phyloP scores from a whole-genome alignment of 1,140 invertebrate genomes.

The Tribolium madens region DNA sequence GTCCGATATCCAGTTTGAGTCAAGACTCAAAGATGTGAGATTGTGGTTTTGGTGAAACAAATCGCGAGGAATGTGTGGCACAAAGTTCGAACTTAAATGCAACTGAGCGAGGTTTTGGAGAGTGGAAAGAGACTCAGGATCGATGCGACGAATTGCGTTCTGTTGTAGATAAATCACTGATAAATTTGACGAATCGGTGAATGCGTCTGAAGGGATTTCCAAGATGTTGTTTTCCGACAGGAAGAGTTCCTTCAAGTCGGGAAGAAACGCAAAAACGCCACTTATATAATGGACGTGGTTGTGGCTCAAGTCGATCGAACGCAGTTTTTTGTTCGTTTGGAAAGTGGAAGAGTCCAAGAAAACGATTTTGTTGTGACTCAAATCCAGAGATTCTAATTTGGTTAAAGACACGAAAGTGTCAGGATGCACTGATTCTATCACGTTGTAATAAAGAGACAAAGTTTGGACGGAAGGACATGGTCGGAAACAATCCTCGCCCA shows the following conservation, averaged over 20 bases:
- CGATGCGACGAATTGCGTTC: constrained; percentile 84
- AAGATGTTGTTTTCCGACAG: constrained; percentile 92
- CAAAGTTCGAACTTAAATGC: constrained; percentile 88
- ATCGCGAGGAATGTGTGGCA: constrained; percentile 79
- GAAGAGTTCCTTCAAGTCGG: constrained; percentile 83
- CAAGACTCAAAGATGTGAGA: constrained; percentile 86
- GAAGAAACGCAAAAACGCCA: constrained; percentile 83
- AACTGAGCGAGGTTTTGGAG: constrained; percentile 83
- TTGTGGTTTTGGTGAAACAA: constrained; percentile 81
- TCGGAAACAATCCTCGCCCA: constrained; percentile 81
- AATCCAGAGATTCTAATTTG: constrained; percentile 85
- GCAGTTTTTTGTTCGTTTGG: constrained; percentile 78
- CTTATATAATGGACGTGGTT: constrained; percentile 89
- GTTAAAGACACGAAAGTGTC: constrained; percentile 80
- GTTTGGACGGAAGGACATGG: constrained; percentile 83
- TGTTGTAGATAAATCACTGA: constrained; percentile 88
- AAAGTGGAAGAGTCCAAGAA: constrained; percentile 80
- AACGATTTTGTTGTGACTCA: constrained; percentile 89
- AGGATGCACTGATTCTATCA: constrained; percentile 81
- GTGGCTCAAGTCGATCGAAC: constrained; percentile 87
- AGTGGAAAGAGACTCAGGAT: constrained; percentile 78
- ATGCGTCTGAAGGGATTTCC: constrained; percentile 84
- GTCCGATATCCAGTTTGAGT: constrained; percentile 89
- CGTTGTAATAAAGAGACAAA: constrained; percentile 86
- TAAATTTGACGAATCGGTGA: constrained; percentile 80